Conservation (phyloP, 2,888 invertebrate species). For the Xanthia icteritia region DNA sequence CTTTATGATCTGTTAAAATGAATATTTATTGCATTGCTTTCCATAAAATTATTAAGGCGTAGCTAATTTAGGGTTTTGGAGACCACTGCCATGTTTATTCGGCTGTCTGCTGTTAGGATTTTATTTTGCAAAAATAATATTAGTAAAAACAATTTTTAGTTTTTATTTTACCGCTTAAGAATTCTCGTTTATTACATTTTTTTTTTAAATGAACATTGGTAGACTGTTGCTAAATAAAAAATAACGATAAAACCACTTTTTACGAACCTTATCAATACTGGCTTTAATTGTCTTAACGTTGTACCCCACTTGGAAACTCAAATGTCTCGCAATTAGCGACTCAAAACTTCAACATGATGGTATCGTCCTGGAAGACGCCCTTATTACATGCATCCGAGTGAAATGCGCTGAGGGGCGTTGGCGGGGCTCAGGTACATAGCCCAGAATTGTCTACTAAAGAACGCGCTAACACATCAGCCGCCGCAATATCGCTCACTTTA, state of each 20-base stretch:
- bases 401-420: conserved; percentile 84
- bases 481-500: conserved; percentile 88
- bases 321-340: conserved; percentile 50
- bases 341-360: conserved; percentile 88
- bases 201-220: conserved; percentile 18
- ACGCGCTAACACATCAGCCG: conserved; percentile 88
- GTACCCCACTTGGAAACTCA: conserved; percentile 49
- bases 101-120: background rate
- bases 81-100: background rate
- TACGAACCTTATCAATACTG: conserved; percentile 56
- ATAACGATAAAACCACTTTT: conserved; percentile 23
- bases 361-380: conserved; percentile 85
- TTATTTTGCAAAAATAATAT: background rate
- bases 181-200: conserved; percentile 1
- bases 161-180: background rate
- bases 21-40: conserved; percentile 14
- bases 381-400: conserved; percentile 84
- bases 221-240: conserved; percentile 19
- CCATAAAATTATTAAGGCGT: conserved; percentile 24
- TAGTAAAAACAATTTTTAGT: background rate
- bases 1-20: background rate
- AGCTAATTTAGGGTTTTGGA: conserved; percentile 21
- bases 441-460: conserved; percentile 90
- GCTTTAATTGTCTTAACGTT: conserved; percentile 55
- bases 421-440: conserved; percentile 89